Evolutionary conservation across 2,888 invertebrate species (phyloP).

Genomic region (Gonocerus acuteangulatus): DNA sequence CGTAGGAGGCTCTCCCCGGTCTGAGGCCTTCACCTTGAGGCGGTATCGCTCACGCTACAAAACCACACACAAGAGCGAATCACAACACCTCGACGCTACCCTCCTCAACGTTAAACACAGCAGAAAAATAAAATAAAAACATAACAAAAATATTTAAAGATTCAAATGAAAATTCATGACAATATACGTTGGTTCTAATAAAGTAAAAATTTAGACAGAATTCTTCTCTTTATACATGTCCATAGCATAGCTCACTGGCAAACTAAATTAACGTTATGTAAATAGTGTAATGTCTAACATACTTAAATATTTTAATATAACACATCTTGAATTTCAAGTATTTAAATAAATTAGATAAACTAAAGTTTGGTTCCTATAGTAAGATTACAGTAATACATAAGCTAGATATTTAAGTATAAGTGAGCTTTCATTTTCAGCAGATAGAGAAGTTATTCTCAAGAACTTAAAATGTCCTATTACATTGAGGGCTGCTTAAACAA

Average conservation of each 20-base stretch:
- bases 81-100: slow-evolving; percentile 20
- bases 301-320: too few relatives aligned
- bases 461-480: too few relatives aligned
- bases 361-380: too few relatives aligned
- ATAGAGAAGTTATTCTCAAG: too few relatives aligned
- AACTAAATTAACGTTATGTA: neutral
- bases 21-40: slow-evolving; percentile 92
- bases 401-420: too few relatives aligned
- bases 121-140: slow-evolving; percentile 39
- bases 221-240: slow-evolving; percentile 14
- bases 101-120: slow-evolving; percentile 33
- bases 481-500: too few relatives aligned
- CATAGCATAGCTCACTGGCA: slow-evolving; percentile 34
- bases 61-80: slow-evolving; percentile 29
- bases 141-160: slow-evolving; percentile 27
- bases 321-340: too few relatives aligned
- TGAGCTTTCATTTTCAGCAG: too few relatives aligned
- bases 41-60: slow-evolving; percentile 89
- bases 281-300: too few relatives aligned
- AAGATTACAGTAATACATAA: too few relatives aligned
- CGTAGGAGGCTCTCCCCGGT: slow-evolving; percentile 86
- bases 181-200: too few relatives aligned
- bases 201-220: neutral
- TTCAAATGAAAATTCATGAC: neutral
- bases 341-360: too few relatives aligned